phyloP scores from a whole-genome alignment of 1,140 invertebrate species.

The Drosophila saltans region DNA sequence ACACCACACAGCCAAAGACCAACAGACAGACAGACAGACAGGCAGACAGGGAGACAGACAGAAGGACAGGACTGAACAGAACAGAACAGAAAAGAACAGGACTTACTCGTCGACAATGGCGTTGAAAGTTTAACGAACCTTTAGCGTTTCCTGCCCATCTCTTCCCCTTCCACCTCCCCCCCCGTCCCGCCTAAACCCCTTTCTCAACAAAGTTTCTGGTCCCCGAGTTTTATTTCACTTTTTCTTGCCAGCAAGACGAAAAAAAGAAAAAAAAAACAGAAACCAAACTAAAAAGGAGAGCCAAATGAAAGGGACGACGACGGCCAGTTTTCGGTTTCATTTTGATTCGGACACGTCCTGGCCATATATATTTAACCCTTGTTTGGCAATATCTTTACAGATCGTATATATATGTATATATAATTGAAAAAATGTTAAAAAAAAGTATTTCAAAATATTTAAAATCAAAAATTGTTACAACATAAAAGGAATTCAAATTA shows the following conservation, averaged over 20 bases:
- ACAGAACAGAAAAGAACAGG: slow-evolving; percentile 6
- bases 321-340: slow-evolving; percentile 77
- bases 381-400: slow-evolving; percentile 22
- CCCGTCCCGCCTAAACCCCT: no score
- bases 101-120: slow-evolving; percentile 39
- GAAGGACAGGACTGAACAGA: slow-evolving; percentile 2
- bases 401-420: neutral
- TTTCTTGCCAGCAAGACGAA: slow-evolving; percentile 44
- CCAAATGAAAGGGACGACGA: slow-evolving; percentile 25
- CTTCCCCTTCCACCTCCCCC: slow-evolving; percentile 12
- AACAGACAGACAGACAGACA: slow-evolving; percentile 20
- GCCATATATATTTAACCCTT: slow-evolving; percentile 22
- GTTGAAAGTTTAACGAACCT: slow-evolving; percentile 76
- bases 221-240: slow-evolving; percentile 63
- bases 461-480: no score
- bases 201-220: slow-evolving; percentile 1
- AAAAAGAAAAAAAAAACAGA: slow-evolving; percentile 27
- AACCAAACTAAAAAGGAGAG: slow-evolving; percentile 12
- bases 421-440: neutral
- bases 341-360: slow-evolving; percentile 59
- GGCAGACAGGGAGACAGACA: neutral
- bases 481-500: no score
- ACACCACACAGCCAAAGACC: slow-evolving; percentile 19
- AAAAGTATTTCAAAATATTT: no score
- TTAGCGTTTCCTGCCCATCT: slow-evolving; percentile 66